phyloP scores from a whole-genome alignment of 1,140 invertebrate species.

The Protaetia brevitarsis region DNA sequence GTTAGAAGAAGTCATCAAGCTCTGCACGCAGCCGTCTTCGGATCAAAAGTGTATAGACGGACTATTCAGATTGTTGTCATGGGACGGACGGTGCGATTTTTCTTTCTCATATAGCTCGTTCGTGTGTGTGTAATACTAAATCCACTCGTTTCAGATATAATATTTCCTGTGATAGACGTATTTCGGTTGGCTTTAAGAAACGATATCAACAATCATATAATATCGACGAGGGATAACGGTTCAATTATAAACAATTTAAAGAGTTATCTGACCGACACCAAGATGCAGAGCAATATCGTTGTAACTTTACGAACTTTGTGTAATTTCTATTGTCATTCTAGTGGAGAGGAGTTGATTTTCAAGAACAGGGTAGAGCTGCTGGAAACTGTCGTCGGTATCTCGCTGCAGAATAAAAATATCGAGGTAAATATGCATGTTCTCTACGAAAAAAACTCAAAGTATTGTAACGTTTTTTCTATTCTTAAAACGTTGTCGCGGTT shows the following conservation, averaged over 20 bases:
- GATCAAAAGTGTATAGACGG: constrained; percentile 54
- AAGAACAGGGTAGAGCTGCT: constrained; percentile 57
- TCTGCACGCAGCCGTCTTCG: constrained; percentile 52
- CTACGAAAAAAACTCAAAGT: too few species aligned
- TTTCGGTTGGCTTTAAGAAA: constrained; percentile 72
- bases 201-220: constrained; percentile 57
- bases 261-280: constrained; percentile 44
- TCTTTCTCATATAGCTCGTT: neutral
- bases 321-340: constrained; percentile 69
- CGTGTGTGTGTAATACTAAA: neutral
- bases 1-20: constrained; percentile 59
- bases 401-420: constrained; percentile 62
- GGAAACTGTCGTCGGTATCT: constrained; percentile 54
- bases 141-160: constrained; percentile 67
- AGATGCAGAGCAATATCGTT: constrained; percentile 68
- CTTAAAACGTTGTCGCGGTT: too few species aligned
- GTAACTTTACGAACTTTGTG: constrained; percentile 70
- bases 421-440: too few species aligned
- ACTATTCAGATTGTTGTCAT: constrained; percentile 66
- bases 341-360: constrained; percentile 61
- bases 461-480: too few species aligned
- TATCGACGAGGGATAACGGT: constrained; percentile 54
- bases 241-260: constrained; percentile 48
- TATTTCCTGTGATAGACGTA: constrained; percentile 86
- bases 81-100: constrained; percentile 65